Conservation (phyloP, 2,113 vertebrate genomes). For the Eubucco bourcierii region DNA sequence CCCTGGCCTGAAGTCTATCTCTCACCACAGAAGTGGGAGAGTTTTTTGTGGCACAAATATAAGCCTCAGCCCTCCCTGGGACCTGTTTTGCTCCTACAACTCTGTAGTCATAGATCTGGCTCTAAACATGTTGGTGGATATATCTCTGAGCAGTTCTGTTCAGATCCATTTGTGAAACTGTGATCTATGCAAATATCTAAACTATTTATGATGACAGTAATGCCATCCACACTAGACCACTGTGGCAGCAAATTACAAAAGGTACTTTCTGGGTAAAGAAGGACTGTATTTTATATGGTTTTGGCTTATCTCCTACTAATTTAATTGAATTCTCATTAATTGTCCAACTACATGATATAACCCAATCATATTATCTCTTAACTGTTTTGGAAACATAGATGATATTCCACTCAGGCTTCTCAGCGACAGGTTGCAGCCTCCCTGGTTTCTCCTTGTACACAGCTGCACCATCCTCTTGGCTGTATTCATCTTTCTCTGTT, state of each 20-base stretch:
- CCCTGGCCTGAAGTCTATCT: neutral
- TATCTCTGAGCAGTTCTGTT: neutral
- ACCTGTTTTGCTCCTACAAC: neutral
- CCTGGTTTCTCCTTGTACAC: neutral
- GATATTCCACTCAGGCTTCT: neutral
- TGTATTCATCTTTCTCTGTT: neutral
- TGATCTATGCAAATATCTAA: neutral
- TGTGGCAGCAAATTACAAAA: neutral
- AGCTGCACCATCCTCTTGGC: neutral
- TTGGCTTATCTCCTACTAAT: neutral
- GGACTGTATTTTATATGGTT: neutral
- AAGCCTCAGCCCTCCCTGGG: neutral
- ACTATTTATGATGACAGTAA: neutral
- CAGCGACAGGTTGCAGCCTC: neutral
- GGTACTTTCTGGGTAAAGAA: neutral
- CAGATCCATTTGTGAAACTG: neutral
- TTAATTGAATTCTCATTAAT: neutral
- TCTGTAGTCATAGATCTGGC: neutral
- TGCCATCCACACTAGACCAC: neutral
- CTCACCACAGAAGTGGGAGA: neutral
- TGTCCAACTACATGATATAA: neutral
- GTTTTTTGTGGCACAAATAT: neutral
- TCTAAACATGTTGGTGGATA: neutral
- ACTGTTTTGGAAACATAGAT: neutral
- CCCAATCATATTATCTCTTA: neutral